Conservation (phyloP, 2,888 invertebrate genomes). For the Megaustenia siamemsis region DNA sequence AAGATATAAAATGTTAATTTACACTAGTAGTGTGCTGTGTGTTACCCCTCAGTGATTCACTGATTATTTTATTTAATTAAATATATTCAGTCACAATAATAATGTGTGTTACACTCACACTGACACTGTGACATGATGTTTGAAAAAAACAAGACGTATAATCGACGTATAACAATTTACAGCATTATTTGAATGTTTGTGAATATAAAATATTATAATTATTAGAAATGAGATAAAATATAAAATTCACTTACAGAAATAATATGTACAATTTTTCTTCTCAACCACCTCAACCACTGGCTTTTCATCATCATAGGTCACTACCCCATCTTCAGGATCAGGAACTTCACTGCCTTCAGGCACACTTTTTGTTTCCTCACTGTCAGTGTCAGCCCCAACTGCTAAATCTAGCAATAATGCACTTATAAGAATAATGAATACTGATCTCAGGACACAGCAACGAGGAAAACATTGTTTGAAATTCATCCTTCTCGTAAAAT, state of each 20-base stretch:
- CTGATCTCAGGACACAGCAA: background rate
- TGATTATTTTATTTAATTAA: too few relatives aligned
- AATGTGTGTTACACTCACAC: background rate
- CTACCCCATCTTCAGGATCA: background rate
- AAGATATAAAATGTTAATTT: too few relatives aligned
- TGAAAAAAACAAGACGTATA: background rate
- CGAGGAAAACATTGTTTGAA: background rate
- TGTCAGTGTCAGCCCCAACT: background rate
- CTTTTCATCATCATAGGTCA: slow-evolving; percentile 54
- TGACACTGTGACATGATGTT: background rate
- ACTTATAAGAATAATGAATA: background rate
- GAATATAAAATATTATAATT: background rate
- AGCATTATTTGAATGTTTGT: background rate
- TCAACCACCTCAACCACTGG: slow-evolving; percentile 58
- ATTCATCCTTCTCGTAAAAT: background rate
- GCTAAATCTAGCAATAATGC: background rate
- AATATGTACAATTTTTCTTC: slow-evolving; percentile 65
- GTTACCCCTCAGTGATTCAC: too few relatives aligned
- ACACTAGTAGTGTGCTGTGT: too few relatives aligned
- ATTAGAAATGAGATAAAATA: background rate
- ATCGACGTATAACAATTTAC: too few relatives aligned
- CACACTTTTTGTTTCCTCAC: slow-evolving; percentile 6
- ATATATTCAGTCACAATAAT: too few relatives aligned
- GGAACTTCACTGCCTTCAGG: background rate
- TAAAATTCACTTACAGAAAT: slow-evolving; percentile 64